Conservation (phyloP, 2,113 vertebrate species). For the Miniopterus natalensis region DNA sequence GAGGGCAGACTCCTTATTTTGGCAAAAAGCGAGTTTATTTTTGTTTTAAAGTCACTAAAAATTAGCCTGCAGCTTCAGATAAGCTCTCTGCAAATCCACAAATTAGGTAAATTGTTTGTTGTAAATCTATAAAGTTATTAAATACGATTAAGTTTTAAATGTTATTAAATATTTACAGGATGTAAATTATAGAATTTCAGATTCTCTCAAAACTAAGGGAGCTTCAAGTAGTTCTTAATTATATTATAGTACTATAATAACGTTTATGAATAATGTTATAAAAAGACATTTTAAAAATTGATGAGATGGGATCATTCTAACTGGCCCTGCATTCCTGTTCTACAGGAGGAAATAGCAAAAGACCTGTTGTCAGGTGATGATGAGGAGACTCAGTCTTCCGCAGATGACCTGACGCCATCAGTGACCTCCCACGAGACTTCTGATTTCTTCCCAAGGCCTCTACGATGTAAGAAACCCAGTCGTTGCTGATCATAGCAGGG, state of each 20-base stretch:
- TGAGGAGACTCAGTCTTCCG: slow-evolving; percentile 99
- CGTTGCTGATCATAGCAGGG: neutral
- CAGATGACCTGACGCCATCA: slow-evolving; percentile 98
- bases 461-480: slow-evolving; percentile 92
- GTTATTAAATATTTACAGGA: slow-evolving; percentile 8
- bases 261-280: neutral
- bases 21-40: slow-evolving; percentile 40
- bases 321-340: slow-evolving; percentile 58
- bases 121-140: neutral
- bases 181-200: slow-evolving; percentile 17
- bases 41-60: slow-evolving; percentile 15
- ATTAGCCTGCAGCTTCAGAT: neutral
- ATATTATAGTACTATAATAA: neutral
- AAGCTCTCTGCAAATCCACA: neutral
- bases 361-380: slow-evolving; percentile 98
- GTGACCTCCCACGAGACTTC: slow-evolving; percentile 98
- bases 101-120: slow-evolving; percentile 19
- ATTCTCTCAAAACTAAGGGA: slow-evolving; percentile 40
- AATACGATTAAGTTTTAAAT: slow-evolving; percentile 7
- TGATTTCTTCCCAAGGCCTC: slow-evolving; percentile 97
- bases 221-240: neutral
- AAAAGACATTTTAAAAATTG: neutral
- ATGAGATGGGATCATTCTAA: neutral
- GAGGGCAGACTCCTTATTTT: neutral
- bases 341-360: slow-evolving; percentile 98